phyloP scores from a whole-genome alignment of 2,113 vertebrate genomes.

The Etheostoma spectabile region DNA sequence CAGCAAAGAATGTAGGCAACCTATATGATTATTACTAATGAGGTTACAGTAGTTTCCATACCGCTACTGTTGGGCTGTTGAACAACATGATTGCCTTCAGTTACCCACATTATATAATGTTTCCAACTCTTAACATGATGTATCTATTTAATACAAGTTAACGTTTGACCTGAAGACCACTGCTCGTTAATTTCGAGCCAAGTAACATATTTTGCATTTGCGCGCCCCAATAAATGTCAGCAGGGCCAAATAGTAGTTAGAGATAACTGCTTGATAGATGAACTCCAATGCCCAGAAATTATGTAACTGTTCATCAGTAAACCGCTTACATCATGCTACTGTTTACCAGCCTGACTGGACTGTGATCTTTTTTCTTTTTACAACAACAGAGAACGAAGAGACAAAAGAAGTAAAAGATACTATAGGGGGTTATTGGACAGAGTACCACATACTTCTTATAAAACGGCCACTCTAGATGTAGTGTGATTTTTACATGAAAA shows the following conservation, averaged over 20 bases:
- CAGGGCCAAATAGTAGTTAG: background rate
- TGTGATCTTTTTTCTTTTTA: background rate
- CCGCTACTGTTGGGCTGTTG: too few species aligned
- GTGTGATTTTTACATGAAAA: background rate
- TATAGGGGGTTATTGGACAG: too few species aligned
- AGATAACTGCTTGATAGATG: conserved; percentile 2
- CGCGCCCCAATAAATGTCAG: background rate
- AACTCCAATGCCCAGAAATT: conserved; percentile 31
- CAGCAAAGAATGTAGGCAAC: background rate
- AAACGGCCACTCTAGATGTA: background rate
- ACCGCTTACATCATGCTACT: background rate
- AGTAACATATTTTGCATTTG: background rate
- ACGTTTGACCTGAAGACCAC: background rate
- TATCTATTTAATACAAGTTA: background rate
- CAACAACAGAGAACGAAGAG: background rate
- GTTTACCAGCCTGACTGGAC: conserved; percentile 3
- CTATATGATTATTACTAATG: background rate
- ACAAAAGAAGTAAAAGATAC: background rate
- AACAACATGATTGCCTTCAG: background rate
- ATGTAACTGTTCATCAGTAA: conserved; percentile 19
- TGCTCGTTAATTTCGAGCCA: background rate
- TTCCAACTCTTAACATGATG: background rate
- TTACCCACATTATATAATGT: background rate
- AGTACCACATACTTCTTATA: background rate
- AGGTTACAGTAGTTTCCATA: background rate